Percentiles rank a stretch among this genome's conserved stretches.
Conservation (phyloP, 1,140 invertebrate species). For the Chymomyza costata region DNA sequence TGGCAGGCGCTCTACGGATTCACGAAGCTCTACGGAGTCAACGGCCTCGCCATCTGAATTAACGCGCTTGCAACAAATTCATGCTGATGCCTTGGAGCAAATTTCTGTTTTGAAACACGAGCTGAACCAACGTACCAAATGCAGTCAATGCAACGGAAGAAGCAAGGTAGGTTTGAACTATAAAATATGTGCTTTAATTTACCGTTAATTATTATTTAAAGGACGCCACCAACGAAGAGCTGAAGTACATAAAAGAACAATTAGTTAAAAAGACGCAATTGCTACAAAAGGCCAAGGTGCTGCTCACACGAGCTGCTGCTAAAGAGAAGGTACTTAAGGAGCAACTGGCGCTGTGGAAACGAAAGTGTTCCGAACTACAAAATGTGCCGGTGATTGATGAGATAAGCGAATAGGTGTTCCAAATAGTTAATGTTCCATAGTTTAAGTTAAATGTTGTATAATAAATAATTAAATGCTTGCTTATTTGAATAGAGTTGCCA, state of each 20-base stretch:
- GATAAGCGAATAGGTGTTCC: slow-evolving; percentile 66
- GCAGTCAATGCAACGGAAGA: slow-evolving; percentile 32
- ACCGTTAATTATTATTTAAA: background rate
- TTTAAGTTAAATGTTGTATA: slow-evolving; percentile 48
- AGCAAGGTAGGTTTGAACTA: slow-evolving; percentile 29
- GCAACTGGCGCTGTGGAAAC: slow-evolving; percentile 62
- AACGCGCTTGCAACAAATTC: slow-evolving; percentile 61
- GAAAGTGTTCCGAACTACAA: slow-evolving; percentile 71
- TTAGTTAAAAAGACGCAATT: slow-evolving; percentile 77
- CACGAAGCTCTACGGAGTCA: slow-evolving; percentile 43
- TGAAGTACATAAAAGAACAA: slow-evolving; percentile 75
- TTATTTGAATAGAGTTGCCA: too few relatives aligned
- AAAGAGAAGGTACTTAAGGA: slow-evolving; percentile 73
- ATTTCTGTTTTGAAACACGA: slow-evolving; percentile 76
- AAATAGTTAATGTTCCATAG: too few relatives aligned
- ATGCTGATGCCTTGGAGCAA: slow-evolving; percentile 75
- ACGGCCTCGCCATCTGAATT: slow-evolving; percentile 13
- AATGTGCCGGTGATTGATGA: slow-evolving; percentile 75
- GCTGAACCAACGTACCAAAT: slow-evolving; percentile 57
- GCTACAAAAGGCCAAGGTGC: slow-evolving; percentile 77
- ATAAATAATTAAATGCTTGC: slow-evolving; percentile 7
- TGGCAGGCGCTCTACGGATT: slow-evolving; percentile 53
- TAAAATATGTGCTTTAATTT: background rate
- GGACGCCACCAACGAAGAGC: slow-evolving; percentile 57
- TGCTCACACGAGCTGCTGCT: slow-evolving; percentile 68